Evolutionary conservation across 2,113 vertebrate species (phyloP), one percentile per base, ranked within the genome.

Genomic region (Pomatorhinus ruficollis): DNA sequence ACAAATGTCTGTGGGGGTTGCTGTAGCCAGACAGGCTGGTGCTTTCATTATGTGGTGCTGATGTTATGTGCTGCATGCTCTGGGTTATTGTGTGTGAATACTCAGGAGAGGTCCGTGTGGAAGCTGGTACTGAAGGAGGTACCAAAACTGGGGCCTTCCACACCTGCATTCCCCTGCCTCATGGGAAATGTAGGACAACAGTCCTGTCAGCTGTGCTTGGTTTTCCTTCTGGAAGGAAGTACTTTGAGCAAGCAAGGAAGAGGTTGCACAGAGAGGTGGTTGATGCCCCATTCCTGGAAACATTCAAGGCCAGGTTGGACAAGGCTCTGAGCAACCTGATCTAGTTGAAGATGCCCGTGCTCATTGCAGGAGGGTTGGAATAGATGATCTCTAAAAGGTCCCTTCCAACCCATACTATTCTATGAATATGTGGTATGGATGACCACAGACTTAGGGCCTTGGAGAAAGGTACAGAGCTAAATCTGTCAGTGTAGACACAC

Each of bases 31-130:
- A 49, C 28, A 77, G 31, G 17, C 11, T 61, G 42, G 9, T 74
- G 45, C 59, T 66, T 65, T 60, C 68, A 37, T 39, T 61, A 30
- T 0, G 1, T 63, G 50, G 56, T 54, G n/a, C 28, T 83, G 37
- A 57, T 60, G 45, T 72, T 27, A 40, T 25, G 44, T 70, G 53
- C 39, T 70, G n/a, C 2, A 4, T 17, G 45, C 28, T 80, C n/a
- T 21, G 64, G 12, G 40, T 78, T 70, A 21, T 39, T 0, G 0
- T 14, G 33, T 24, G 42, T 15, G 30, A 63, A 22, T 33, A 31
- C 18, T 60, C 53, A 64, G 65, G 52, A 52, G 15, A 76, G 5
- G 16, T 42, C 44, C 39, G 30, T 20, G 25, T 24, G 47, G 27
- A 71, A 39, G 37, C 54, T 69, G 40, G 63, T 69, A 25, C 9